Percentiles rank a stretch among this genome's conserved stretches.
Evolutionary conservation across 2,888 invertebrate species (phyloP).

Genomic region (Mallateleia sp.): DNA sequence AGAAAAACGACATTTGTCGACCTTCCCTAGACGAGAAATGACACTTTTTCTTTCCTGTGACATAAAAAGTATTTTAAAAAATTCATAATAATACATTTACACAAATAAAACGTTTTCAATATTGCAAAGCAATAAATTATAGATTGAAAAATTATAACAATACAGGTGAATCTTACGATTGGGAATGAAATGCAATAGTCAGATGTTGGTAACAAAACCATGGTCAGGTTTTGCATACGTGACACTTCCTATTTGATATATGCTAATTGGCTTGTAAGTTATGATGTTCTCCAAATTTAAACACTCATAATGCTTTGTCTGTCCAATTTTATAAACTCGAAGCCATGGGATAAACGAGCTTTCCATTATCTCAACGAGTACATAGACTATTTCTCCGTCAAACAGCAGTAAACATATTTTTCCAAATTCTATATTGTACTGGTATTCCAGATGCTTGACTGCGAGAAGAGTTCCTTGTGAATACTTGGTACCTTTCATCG

Average conservation of each 20-base stretch:
- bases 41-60: too few species aligned
- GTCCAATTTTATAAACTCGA: background rate
- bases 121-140: too few species aligned
- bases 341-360: slow-evolving; percentile 33
- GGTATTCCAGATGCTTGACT: slow-evolving; percentile 43
- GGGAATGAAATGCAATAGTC: too few species aligned
- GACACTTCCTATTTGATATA: background rate
- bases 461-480: slow-evolving; percentile 49
- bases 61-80: too few species aligned
- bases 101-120: too few species aligned
- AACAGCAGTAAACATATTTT: slow-evolving; percentile 52
- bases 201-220: too few species aligned
- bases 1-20: too few species aligned
- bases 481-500: slow-evolving; percentile 38
- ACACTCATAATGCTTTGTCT: background rate
- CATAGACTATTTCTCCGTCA: background rate
- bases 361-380: slow-evolving; percentile 50
- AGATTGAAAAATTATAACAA: too few species aligned
- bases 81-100: too few species aligned
- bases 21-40: too few species aligned
- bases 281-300: background rate
- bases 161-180: too few species aligned
- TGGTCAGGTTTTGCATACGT: too few species aligned
- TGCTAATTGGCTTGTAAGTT: background rate
- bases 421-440: slow-evolving; percentile 46